Percentiles rank a stretch among this genome's conserved stretches.
These are phyloP conservation scores for Drosophila yooni DNA, from an alignment of 2,888 invertebrate genomes.

Conservation along the genomic window DNA sequence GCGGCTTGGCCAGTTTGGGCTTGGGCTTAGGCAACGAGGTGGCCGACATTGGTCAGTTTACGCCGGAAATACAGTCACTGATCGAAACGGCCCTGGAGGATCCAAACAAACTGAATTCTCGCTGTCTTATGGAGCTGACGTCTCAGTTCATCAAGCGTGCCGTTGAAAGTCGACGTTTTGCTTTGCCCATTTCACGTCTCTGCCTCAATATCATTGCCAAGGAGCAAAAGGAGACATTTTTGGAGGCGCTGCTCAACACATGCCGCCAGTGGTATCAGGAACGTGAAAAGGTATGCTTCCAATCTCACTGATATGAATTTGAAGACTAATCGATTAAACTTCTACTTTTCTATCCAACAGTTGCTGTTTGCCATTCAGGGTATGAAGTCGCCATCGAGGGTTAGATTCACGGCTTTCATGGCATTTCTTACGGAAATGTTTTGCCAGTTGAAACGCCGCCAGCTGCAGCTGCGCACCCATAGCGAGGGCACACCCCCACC, in stretches of 20 bases:
- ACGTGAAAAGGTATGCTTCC: slow-evolving; percentile 87
- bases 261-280: slow-evolving; percentile 97
- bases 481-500: slow-evolving; percentile 89
- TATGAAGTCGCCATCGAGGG: slow-evolving; percentile 87
- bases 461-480: slow-evolving; percentile 87
- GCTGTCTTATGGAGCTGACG: slow-evolving; percentile 93
- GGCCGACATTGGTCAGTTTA: slow-evolving; percentile 91
- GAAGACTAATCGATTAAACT: neutral
- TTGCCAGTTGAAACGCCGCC: slow-evolving; percentile 91
- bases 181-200: slow-evolving; percentile 93
- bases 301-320: neutral
- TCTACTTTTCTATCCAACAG: slow-evolving; percentile 45
- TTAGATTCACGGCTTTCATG: slow-evolving; percentile 92
- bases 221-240: slow-evolving; percentile 94
- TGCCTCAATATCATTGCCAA: slow-evolving; percentile 95
- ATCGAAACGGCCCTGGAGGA: slow-evolving; percentile 92
- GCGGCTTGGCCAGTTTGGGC: slow-evolving; percentile 89
- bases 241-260: slow-evolving; percentile 94
- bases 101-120: slow-evolving; percentile 91
- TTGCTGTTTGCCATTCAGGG: slow-evolving; percentile 84
- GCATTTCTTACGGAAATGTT: slow-evolving; percentile 96
- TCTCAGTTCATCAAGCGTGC: slow-evolving; percentile 92
- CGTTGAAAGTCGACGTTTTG: slow-evolving; percentile 91
- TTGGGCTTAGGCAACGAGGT: slow-evolving; percentile 89
- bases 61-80: slow-evolving; percentile 90